Percentiles rank a stretch among this genome's conserved stretches.
phyloP scores from a whole-genome alignment of 2,797 vertebrate species.

The Siniperca undulata region DNA sequence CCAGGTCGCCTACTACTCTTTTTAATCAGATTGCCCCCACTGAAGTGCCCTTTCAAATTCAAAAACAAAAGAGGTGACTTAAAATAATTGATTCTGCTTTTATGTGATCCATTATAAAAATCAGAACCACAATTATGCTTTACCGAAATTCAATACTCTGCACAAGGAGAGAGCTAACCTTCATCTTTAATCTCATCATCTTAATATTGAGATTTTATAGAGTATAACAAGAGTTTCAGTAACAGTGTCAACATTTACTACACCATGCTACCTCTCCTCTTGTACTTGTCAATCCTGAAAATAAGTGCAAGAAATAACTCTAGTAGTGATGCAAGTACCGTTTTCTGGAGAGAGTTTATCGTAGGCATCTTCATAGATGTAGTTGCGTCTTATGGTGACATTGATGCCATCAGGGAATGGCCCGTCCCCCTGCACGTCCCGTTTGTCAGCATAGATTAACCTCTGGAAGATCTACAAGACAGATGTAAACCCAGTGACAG shows the following conservation, averaged over 20 bases:
- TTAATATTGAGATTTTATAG: constrained; percentile 63
- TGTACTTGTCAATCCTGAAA: constrained; percentile 2
- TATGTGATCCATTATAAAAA: constrained; percentile 86
- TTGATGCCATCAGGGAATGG: constrained; percentile 97
- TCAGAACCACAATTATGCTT: constrained; percentile 79
- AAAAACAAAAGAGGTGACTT: constrained; percentile 85
- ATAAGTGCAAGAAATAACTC: constrained; percentile 28
- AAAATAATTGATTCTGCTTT: constrained; percentile 86
- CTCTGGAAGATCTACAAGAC: constrained; percentile 95
- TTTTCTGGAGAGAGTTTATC: constrained; percentile 99
- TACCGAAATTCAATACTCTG: constrained; percentile 72
- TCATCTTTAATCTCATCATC: constrained; percentile 51
- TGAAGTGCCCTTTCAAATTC: constrained; percentile 83
- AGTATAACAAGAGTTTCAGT: constrained; percentile 55
- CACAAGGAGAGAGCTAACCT: constrained; percentile 59
- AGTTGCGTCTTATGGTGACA: constrained; percentile 97
- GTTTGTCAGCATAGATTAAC: constrained; percentile 97
- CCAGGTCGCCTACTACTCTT: constrained; percentile 79
- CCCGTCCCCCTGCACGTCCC: constrained; percentile 96
- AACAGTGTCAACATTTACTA: constrained; percentile 50
- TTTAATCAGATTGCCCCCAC: constrained; percentile 83
- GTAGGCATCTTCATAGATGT: constrained; percentile 99
- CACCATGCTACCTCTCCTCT: constrained; percentile 3
- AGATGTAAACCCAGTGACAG: constrained; percentile 41
- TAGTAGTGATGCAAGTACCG: constrained; percentile 79